These are phyloP conservation scores for Monochamus alternatus DNA, from an alignment of 2,888 invertebrate genomes.

Conservation along the genomic window DNA sequence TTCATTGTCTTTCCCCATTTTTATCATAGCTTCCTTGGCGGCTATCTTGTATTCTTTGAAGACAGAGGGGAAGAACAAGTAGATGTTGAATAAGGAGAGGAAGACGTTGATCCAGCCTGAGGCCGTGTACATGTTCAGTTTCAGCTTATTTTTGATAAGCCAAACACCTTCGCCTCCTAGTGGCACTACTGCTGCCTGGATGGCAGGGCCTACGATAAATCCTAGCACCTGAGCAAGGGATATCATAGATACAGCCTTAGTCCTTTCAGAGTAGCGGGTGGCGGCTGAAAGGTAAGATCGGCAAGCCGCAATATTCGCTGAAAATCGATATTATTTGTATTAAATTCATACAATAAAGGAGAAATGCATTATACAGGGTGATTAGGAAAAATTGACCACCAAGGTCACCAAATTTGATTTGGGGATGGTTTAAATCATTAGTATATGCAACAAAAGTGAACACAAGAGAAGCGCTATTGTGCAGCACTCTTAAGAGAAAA, in stretches of 20 bases:
- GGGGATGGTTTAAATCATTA: too few species aligned
- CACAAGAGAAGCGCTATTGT: too few species aligned
- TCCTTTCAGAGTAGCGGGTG: constrained; percentile 85
- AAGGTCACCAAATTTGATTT: too few species aligned
- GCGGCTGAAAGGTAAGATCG: constrained; percentile 90
- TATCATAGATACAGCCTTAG: constrained; percentile 87
- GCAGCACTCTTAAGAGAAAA: too few species aligned
- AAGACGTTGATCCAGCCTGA: constrained; percentile 87
- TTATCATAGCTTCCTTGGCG: constrained; percentile 84
- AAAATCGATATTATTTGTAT: constrained; percentile 44
- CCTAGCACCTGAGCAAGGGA: constrained; percentile 90
- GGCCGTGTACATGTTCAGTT: constrained; percentile 90
- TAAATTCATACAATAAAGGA: too few species aligned
- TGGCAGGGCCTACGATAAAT: constrained; percentile 88
- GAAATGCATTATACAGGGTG: too few species aligned
- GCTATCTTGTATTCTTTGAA: constrained; percentile 87
- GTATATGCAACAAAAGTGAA: too few species aligned
- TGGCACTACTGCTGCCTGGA: constrained; percentile 87
- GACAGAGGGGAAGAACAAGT: constrained; percentile 82
- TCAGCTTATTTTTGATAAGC: constrained; percentile 73
- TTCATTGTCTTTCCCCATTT: constrained; percentile 81
- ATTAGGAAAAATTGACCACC: too few species aligned
- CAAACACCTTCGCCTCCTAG: constrained; percentile 79
- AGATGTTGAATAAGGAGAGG: constrained; percentile 81
- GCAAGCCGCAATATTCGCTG: constrained; percentile 88